Base-by-base conservation (phyloP, 2,797 vertebrate genomes). In the Spinus pinus region DNA sequence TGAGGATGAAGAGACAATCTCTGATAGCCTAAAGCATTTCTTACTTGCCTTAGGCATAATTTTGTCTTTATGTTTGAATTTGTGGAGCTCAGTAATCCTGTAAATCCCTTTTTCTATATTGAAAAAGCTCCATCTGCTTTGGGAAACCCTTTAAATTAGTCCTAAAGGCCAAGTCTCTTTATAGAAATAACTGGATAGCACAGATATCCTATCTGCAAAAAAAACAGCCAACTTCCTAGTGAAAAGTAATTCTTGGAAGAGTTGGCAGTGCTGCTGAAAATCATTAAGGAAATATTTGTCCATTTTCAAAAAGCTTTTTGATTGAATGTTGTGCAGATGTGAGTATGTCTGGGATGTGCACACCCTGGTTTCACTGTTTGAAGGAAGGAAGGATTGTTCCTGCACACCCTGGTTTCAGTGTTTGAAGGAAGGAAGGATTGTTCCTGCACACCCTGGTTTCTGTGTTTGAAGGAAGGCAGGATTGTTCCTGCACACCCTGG, bases 121-220 rank as follows among this genome's bases (percentile, higher is more conserved):
- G 62, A 75, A 44, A 95, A 81, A 1, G 4, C 47, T 91, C 92
- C 89, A 90, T 93, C 94, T 94, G 92, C 77, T 90, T 93, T 91
- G 91, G 90, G 91, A 91, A 92, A 86, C 87, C 81, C 92, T 93
- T 90, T 91, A 79, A 91, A 91, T 96, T 88, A 91, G 82, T 93
- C 89, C 66, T 88, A 96, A 97, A 96, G 91, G 85, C 85, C 94
- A 95, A 91, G n/a, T 79, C 80, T 93, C 94, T 93, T 86, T 93
- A 88, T 86, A 91, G 85, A 93, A 90, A 57, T 66, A 62, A 69
- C 81, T 91, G 47, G 72, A 41, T 86, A 72, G 41, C 72, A 77
- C 44, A 91, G 65, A 50, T 41, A 75, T 3, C 65, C 62, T 62
- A 22, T 61, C 85, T 86, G 82, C 64, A 90, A 56, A 96, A 84